Evolutionary conservation across 2,113 vertebrate species (phyloP).

Genomic region (Mobula hypostoma): DNA sequence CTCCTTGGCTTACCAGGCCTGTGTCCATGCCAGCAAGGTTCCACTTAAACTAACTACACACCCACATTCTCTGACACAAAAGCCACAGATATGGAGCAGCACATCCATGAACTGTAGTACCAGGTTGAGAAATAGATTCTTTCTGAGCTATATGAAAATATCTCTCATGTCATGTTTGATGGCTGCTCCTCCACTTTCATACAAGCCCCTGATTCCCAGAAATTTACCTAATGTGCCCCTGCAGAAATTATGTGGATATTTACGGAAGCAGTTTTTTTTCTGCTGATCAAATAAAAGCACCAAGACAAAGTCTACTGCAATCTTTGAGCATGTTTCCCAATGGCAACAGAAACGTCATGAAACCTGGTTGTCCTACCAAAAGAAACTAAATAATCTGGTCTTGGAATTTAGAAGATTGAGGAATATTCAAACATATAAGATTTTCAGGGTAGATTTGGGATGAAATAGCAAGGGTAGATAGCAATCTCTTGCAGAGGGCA

Average conservation of each 20-base stretch:
- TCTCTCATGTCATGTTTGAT: not conserved
- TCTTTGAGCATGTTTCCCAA: not conserved
- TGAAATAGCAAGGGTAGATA: no score
- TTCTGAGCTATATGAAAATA: not conserved
- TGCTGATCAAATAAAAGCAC: not conserved
- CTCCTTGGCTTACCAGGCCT: no score
- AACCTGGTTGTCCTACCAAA: not conserved
- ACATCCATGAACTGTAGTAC: not conserved
- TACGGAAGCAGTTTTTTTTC: not conserved
- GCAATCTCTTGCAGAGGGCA: no score
- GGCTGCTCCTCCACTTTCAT: not conserved
- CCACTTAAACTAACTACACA: no score
- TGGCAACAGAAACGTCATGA: not conserved
- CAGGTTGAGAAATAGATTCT: not conserved
- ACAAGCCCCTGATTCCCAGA: not conserved
- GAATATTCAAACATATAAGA: no score
- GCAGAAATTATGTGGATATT: not conserved
- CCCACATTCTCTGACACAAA: not conserved
- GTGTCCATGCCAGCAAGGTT: no score
- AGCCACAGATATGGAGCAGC: not conserved
- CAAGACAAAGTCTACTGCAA: not conserved
- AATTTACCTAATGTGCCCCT: not conserved
- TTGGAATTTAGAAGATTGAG: no score
- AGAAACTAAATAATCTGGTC: no score
- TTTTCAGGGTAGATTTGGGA: no score